Evolutionary conservation across 1,140 invertebrate genomes (phyloP), one percentile per base, ranked within the genome.

Genomic region (Pseudomyrmex concolor): DNA sequence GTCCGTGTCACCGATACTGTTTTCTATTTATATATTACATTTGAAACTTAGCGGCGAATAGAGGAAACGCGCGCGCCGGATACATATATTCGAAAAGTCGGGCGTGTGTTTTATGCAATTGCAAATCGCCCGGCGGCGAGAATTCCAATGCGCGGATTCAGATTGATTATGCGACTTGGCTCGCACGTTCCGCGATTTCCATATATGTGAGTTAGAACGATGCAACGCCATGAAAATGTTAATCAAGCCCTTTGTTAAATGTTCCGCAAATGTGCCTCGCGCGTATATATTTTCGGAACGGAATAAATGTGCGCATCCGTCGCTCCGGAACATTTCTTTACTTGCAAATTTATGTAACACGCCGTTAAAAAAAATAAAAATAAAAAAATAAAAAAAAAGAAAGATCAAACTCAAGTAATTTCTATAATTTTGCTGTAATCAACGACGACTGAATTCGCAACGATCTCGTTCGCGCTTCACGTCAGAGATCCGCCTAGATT

Each of bases 101-200:
- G 62, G 83, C 34, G 34, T 57, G 60, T 81, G 83, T 86, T 86
- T 85, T 86, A 78, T 74, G 85, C 76, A 82, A 86, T 70, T 85
- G 77, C 63, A 86, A 85, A 85, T 85, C 84, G 63, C 55, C 48
- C 54, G 54, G 19, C 66, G 84, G 54, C 25, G 50, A 76, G 84
- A 86, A 85, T 86, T 82, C 85, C 68, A 82, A 86, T 86, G 85
- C 43, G 83, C 43, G 83, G 17, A 50, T 81, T 60, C 62, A 67
- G 66, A 86, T 85, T 86, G 85, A 85, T 86, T 86, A 86, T 85
- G 74, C 60, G 77, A 54, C 74, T 70, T 82, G 76, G 76, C 78
- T 85, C 74, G 74, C 74, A 81, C 70, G 85, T 85, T 68, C 70
- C 82, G 57, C 78, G 60, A 85, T 86, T 86, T 85, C 83, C 83